phyloP scores from a whole-genome alignment of 1,140 invertebrate genomes.

The Drosophila pallidifrons region DNA sequence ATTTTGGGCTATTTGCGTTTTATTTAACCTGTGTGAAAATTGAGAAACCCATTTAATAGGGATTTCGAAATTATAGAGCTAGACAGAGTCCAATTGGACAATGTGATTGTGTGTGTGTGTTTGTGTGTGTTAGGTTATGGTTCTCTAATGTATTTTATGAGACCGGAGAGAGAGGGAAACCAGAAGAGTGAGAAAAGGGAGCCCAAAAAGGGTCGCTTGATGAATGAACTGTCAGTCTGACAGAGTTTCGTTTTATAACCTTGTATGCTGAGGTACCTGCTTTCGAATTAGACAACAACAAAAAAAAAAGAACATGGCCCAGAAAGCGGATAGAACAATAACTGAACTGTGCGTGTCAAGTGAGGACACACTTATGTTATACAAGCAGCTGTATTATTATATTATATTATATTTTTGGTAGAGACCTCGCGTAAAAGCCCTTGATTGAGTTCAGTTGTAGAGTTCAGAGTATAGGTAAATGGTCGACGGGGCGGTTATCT shows the following conservation, averaged over 20 bases:
- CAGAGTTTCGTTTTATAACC: slow-evolving; percentile 14
- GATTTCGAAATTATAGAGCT: slow-evolving; percentile 19
- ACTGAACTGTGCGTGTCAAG: slow-evolving; percentile 5
- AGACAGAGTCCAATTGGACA: slow-evolving; percentile 27
- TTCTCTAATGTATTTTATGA: slow-evolving; percentile 5
- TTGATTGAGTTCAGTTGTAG: slow-evolving; percentile 57
- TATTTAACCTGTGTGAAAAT: slow-evolving; percentile 14
- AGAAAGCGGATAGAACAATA: slow-evolving; percentile 6
- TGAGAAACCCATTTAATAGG: slow-evolving; percentile 14
- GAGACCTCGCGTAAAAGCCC: slow-evolving; percentile 51
- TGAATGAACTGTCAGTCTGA: slow-evolving; percentile 43
- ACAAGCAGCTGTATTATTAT: not conserved
- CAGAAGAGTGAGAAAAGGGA: not conserved
- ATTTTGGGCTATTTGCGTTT: slow-evolving; percentile 19
- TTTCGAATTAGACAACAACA: slow-evolving; percentile 1
- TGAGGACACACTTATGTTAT: not conserved
- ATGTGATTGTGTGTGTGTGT: not conserved
- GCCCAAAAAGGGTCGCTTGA: slow-evolving; percentile 31
- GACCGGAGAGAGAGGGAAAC: not conserved
- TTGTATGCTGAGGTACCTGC: slow-evolving; percentile 29
- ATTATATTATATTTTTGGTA: slow-evolving; percentile 6
- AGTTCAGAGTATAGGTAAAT: slow-evolving; percentile 55
- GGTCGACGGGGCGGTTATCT: slow-evolving; percentile 40
- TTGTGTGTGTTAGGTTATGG: slow-evolving; percentile 42
- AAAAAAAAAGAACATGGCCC: not conserved